Base-by-base conservation (phyloP, 2,888 invertebrate species). In the Yponomeuta malinellus region DNA sequence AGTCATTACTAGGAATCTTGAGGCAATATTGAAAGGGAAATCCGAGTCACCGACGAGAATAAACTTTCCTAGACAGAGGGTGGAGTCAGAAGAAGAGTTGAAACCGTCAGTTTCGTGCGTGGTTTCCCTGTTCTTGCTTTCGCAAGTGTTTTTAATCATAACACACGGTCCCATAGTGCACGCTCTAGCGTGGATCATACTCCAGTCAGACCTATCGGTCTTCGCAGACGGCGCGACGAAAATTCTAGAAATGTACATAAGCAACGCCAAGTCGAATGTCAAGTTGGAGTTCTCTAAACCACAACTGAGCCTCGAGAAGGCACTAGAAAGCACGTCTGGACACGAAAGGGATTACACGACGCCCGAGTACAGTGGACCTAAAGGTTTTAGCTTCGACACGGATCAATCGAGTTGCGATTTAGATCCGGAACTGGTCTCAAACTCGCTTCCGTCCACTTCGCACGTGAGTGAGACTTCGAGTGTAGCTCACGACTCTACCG, bases 121-220 rank as follows among this genome's bases (percentile, higher is more conserved):
- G 10, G 97, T 98, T 5, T 95, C 98, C 0, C 90, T 99, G 73
- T 99, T 98, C 90, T 91, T 99, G 72, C 89, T 98, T 73, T 98
- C 98, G 1, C 97, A 98, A 94, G 98, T 99, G 68, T 99, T 99
- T 90, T 93, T 99, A 72, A 98, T 99, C 75, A 95, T 99, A 74
- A 96, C 97, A 3, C 97, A 99, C 84, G 95, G 95, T 1, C 98
- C 98, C 0, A 93, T 99, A 76, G 97, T 99, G 5, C 96, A 97
- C 78, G 96, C 97, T 8, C 87, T 99, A 75, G 97, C 98, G 64
- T 96, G 97, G 94, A 97, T 98, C 72, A 95, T 99, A 80, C 89
- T 99, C 59, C 96, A 97, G 83, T 97, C 97, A 1, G 96, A 98
- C 79, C 92, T 93, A 75, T 93, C 94, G 73, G 94, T 95, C 33